Percentiles rank a stretch among this genome's conserved stretches.
Conservation (phyloP, 2,113 vertebrate genomes). For the Tachuris rubrigastra region DNA sequence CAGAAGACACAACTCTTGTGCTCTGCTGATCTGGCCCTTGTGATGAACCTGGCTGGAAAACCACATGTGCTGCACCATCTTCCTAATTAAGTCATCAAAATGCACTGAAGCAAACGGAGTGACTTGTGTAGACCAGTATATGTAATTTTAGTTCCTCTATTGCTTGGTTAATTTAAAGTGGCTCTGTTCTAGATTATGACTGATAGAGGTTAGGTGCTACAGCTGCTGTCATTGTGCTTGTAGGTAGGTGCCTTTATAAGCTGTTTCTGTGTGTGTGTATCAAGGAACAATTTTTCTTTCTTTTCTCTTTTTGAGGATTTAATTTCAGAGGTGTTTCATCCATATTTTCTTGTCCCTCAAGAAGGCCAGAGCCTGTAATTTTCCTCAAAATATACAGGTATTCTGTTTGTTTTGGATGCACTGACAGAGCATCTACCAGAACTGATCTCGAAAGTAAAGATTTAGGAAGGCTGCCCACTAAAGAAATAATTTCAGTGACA, state of each 20-base stretch:
- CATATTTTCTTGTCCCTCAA: background rate
- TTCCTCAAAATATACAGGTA: background rate
- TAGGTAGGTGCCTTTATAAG: slow-evolving; percentile 26
- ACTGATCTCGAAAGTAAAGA: background rate
- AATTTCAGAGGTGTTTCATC: background rate
- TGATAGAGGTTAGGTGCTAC: slow-evolving; percentile 70
- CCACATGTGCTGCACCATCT: slow-evolving; percentile 56
- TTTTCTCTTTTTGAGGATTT: background rate
- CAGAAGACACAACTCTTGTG: slow-evolving; percentile 42
- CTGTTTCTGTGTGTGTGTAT: background rate
- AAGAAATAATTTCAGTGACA: background rate
- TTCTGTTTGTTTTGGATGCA: background rate
- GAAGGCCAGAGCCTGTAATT: background rate
- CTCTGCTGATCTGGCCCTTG: slow-evolving; percentile 67
- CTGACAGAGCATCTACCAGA: background rate
- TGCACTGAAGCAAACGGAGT: slow-evolving; percentile 63
- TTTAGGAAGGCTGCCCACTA: background rate
- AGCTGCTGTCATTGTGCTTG: slow-evolving; percentile 59
- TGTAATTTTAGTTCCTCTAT: slow-evolving; percentile 76
- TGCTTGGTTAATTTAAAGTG: slow-evolving; percentile 78
- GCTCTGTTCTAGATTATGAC: slow-evolving; percentile 79
- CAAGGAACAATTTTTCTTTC: background rate
- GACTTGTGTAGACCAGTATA: slow-evolving; percentile 55
- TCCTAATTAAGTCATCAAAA: slow-evolving; percentile 81
- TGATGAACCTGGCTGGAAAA: slow-evolving; percentile 67